Conservation (phyloP, 2,113 vertebrate species). For the Peromyscus maniculatus region DNA sequence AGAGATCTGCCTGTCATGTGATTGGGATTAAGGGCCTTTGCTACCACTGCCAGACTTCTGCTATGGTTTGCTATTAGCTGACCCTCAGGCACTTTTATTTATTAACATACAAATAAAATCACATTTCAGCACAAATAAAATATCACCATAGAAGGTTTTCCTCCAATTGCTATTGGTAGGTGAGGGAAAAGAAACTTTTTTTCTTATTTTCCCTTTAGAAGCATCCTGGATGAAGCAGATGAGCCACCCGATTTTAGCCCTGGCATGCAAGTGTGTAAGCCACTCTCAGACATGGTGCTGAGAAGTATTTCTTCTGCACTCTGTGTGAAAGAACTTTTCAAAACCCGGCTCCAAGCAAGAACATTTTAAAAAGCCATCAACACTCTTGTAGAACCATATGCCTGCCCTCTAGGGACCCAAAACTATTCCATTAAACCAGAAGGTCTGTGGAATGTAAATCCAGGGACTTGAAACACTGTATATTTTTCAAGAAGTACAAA, state of each 20-base stretch:
- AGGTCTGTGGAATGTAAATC: conserved; percentile 82
- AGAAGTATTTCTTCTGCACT: conserved; percentile 15
- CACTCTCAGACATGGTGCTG: conserved; percentile 5
- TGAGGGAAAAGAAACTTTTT: fast-evolving
- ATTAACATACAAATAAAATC: too few species aligned
- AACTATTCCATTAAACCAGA: conserved; percentile 75
- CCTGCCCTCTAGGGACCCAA: conserved; percentile 62
- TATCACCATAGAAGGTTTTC: not conserved
- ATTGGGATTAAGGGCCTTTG: too few species aligned
- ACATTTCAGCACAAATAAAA: too few species aligned
- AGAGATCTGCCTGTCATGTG: too few species aligned
- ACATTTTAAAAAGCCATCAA: conserved; percentile 65
- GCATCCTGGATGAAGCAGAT: not conserved
- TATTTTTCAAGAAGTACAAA: conserved; percentile 80
- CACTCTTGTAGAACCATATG: conserved; percentile 38
- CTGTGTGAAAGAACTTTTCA: conserved; percentile 60
- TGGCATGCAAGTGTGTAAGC: not conserved
- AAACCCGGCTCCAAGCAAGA: conserved; percentile 44
- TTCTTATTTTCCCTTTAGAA: not conserved
- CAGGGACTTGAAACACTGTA: conserved; percentile 80
- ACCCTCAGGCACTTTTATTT: too few species aligned
- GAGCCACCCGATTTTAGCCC: not conserved
- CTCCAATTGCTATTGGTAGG: not conserved
- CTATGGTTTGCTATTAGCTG: too few species aligned
- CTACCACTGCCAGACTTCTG: too few species aligned